Percentiles rank a stretch among this genome's conserved stretches.
These are phyloP conservation scores for Mormyrus lacerda DNA, from an alignment of 2,113 vertebrate species.

Conservation along the genomic window DNA sequence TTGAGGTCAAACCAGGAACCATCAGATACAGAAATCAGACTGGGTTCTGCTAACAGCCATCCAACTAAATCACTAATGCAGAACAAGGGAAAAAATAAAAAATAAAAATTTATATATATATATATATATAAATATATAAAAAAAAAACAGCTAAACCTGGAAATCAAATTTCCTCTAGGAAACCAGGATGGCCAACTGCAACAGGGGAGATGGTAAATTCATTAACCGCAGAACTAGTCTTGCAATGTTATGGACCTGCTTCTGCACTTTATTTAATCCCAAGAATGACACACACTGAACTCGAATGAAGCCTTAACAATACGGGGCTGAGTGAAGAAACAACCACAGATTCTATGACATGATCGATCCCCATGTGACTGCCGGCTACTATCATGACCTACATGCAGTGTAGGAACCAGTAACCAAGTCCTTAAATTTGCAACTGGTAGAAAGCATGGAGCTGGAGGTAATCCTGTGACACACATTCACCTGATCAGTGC, in stretches of 20 bases:
- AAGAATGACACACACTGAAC: neutral
- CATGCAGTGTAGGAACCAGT: neutral
- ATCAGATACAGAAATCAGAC: constrained; percentile 2
- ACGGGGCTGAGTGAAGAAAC: neutral
- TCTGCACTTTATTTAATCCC: neutral
- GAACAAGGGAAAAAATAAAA: no score
- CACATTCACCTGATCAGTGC: neutral
- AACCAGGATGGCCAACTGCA: neutral
- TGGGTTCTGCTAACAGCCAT: neutral
- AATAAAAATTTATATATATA: no score
- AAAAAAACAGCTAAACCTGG: neutral
- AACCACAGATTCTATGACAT: neutral
- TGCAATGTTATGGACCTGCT: neutral
- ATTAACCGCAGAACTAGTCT: neutral
- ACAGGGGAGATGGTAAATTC: neutral
- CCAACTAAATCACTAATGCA: neutral
- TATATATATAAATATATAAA: no score
- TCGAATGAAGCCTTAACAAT: neutral
- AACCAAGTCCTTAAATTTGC: neutral
- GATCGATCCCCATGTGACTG: neutral
- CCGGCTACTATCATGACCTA: neutral
- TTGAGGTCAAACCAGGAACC: constrained; percentile 4
- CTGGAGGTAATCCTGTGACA: neutral
- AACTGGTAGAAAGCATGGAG: neutral
- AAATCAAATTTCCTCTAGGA: neutral